These are phyloP conservation scores for Pangasius krempfi DNA, from an alignment of 2,797 vertebrate species.

Conservation along the genomic window DNA sequence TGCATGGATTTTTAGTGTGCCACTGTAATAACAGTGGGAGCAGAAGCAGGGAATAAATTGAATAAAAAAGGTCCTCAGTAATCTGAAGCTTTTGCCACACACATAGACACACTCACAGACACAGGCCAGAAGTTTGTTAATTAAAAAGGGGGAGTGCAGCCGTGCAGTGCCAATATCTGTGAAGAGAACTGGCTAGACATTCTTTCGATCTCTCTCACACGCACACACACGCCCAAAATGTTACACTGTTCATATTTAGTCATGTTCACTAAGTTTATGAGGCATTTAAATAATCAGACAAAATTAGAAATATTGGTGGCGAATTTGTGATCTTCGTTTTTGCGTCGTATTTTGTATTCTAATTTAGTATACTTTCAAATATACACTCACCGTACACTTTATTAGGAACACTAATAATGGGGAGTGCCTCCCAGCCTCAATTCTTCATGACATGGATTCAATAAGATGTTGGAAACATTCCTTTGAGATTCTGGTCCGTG, in stretches of 20 bases:
- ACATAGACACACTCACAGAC: not conserved
- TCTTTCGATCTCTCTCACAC: not conserved
- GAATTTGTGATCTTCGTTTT: not conserved
- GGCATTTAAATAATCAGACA: not conserved
- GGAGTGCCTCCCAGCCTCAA: not conserved
- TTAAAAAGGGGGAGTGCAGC: constrained; percentile 20
- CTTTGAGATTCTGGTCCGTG: not conserved
- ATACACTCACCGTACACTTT: not conserved
- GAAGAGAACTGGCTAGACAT: not conserved
- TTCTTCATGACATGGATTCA: not conserved
- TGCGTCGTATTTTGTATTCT: not conserved
- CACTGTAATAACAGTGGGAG: constrained; percentile 35
- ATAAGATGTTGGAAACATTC: not conserved
- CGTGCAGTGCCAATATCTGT: not conserved
- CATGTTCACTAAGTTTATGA: not conserved
- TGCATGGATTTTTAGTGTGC: constrained; percentile 21
- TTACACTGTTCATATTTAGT: not conserved
- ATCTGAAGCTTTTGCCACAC: constrained; percentile 32
- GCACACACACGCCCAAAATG: not conserved
- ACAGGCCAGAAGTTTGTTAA: constrained; percentile 16
- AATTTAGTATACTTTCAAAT: not conserved
- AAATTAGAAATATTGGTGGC: not conserved
- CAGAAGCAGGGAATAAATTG: constrained; percentile 11
- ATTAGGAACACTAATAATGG: not conserved
- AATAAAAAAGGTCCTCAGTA: constrained; percentile 17